phyloP scores from a whole-genome alignment of 2,113 vertebrate genomes.

The Alligator sinensis region DNA sequence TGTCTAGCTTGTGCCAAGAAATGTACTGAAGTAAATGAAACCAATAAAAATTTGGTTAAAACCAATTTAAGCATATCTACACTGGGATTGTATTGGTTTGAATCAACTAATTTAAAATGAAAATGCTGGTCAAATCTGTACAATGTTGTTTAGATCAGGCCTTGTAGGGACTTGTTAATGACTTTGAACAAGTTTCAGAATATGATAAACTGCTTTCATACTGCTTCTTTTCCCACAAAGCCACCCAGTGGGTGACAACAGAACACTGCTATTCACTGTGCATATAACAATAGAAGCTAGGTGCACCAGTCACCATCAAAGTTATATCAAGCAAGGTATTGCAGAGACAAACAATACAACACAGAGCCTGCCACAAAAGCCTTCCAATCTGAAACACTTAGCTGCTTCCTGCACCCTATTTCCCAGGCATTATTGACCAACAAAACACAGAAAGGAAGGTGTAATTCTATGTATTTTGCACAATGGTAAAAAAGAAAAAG shows the following conservation, averaged over 20 bases:
- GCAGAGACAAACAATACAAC: neutral
- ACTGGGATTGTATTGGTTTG: neutral
- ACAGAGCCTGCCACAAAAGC: neutral
- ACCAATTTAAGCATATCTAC: neutral
- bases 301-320: neutral
- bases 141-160: neutral
- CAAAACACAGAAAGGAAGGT: neutral
- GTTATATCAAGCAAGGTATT: neutral
- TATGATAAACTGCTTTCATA: neutral
- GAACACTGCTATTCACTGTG: neutral
- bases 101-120: neutral
- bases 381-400: neutral
- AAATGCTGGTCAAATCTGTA: neutral
- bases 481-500: neutral
- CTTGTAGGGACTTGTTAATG: neutral
- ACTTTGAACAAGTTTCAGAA: neutral
- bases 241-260: neutral
- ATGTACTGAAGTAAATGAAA: neutral
- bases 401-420: accelerated
- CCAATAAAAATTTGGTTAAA: neutral
- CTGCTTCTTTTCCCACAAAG: neutral
- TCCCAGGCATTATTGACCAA: neutral
- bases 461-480: conserved; percentile 18
- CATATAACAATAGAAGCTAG: neutral
- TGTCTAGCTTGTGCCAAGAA: neutral